Evolutionary conservation across 2,797 vertebrate species (phyloP).

Genomic region (Pipistrellus kuhlii): DNA sequence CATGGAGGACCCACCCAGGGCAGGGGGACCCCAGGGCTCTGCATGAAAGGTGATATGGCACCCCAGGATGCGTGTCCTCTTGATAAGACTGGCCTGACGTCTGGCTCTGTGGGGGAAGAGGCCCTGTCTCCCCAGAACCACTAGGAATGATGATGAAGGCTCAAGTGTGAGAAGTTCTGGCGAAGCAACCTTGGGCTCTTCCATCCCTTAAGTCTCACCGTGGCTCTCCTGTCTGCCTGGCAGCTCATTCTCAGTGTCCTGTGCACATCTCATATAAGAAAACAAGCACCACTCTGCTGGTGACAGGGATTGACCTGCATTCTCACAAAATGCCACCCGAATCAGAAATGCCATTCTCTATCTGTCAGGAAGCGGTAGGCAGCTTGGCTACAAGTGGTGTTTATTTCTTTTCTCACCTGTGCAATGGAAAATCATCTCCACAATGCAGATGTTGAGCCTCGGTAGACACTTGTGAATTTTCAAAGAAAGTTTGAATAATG

Average conservation of each 20-base stretch:
- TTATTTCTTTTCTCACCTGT: background rate
- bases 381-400: accelerated
- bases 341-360: background rate
- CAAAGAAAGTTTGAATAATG: background rate
- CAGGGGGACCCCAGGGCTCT: accelerated
- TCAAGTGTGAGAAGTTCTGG: background rate
- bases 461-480: background rate
- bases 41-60: accelerated
- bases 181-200: background rate
- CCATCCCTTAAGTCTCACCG: no score
- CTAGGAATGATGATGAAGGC: background rate
- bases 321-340: background rate
- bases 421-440: background rate
- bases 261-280: background rate
- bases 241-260: background rate
- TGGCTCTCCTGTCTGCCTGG: background rate
- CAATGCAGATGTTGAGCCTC: background rate
- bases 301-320: background rate
- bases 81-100: background rate
- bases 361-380: background rate
- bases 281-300: background rate
- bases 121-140: background rate
- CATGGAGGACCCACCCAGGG: no score
- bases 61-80: background rate
- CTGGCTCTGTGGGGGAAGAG: background rate